Evolutionary conservation across 2,113 vertebrate species (phyloP), one percentile per base, ranked within the genome.

Genomic region (Apodemus speciosus): DNA sequence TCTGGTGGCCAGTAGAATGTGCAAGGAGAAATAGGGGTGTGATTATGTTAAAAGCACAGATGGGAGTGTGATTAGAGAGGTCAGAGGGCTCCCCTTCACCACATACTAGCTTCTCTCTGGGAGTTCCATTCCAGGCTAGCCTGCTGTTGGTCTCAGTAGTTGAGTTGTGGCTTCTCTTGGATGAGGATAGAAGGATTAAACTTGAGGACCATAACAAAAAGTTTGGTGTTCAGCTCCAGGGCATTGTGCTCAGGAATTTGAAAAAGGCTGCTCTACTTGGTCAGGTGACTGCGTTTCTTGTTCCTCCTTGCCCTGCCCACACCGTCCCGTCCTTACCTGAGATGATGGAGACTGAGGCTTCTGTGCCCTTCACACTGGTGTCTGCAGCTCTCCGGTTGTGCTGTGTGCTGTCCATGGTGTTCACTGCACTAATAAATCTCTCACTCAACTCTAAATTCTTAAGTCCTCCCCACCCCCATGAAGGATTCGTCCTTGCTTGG

Each of bases 231-330:
- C 69, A 92, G 88, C 94, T 86, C 75, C 8, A 38, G 91, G 87
- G 86, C 95, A 62, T 43, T 66, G 91, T 95, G 97, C 97, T 97
- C 97, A 97, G 97, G 97, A 97, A 97, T 93, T 89, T 90, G 87
- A 90, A 95, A 92, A 93, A 21, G 43, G 96, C 95, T 94, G 94
- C 89, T 97, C 69, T 72, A n/a, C 79, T 62, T 64, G 20, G 30
- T 71, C 25, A 40, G 91, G 83, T 92, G 72, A 77, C 71, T 89
- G 87, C 60, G 91, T 91, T 92, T 97, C 56, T 76, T 85, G 4
- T 56, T 21, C 80, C 51, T 85, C 43, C 92, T 93, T 69, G 53
- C 56, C 95, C 93, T 64, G 25, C 43, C 75, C 2, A 35, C 20
- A 23, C 58, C 73, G 64, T 83, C 85, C 20, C 8, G 38, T 62